phyloP scores from a whole-genome alignment of 2,797 vertebrate genomes.

The Dryobates pubescens region DNA sequence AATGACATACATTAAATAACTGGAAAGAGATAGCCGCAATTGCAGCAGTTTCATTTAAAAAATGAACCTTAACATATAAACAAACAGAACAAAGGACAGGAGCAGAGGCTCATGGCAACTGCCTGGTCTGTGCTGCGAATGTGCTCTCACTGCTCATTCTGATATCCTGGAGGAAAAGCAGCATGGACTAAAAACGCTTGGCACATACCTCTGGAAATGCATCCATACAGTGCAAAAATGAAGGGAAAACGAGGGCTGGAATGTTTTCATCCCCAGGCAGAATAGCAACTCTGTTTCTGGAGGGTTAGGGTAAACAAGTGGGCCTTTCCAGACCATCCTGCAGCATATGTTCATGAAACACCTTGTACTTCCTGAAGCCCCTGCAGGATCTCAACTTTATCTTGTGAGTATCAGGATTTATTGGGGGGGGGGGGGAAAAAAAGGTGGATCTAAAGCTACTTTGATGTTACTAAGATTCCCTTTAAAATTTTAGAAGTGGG shows the following conservation, averaged over 20 bases:
- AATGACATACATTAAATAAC: neutral
- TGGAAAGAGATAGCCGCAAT: neutral
- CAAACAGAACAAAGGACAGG: neutral
- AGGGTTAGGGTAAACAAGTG: neutral
- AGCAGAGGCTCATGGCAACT: neutral
- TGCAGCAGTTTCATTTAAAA: neutral
- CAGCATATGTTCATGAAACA: neutral
- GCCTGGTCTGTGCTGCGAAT: rapidly evolving
- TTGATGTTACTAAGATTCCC: neutral
- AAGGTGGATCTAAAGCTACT: neutral
- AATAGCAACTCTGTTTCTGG: neutral
- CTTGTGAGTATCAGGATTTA: neutral
- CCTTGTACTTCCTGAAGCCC: neutral
- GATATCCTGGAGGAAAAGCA: neutral
- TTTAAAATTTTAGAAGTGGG: neutral
- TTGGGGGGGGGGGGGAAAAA: neutral
- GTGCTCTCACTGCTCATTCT: neutral
- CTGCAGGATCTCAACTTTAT: neutral
- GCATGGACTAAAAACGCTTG: neutral
- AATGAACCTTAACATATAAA: neutral
- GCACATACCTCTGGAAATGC: neutral
- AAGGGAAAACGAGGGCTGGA: neutral
- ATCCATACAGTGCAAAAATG: neutral
- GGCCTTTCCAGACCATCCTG: neutral
- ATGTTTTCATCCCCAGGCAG: neutral